Evolutionary conservation across 2,888 invertebrate species (phyloP), one percentile per base, ranked within the genome.

Genomic region (Conops quadrifasciatus): DNA sequence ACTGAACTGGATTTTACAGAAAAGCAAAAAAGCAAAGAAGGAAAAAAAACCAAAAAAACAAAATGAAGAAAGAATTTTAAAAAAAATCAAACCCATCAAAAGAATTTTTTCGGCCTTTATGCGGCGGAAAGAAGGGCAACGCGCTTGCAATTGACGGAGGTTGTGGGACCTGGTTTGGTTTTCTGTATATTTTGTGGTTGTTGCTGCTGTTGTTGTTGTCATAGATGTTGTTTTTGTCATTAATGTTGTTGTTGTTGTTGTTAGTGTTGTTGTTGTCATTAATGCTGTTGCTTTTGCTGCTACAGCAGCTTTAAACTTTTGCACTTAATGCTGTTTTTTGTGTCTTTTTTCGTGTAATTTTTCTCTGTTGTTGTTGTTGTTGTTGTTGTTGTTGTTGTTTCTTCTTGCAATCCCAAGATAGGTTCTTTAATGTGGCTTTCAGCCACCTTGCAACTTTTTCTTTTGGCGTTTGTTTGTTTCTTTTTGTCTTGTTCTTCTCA

Each of bases 351-450:
- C 36, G 4, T 56, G 11, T 24, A n/a, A 19, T 56, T 56, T 56
- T 56, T 21, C 30, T 13, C 36, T 36, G 36, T 36, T 36, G 36
- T 9, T 9, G 36, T 36, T 36, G 36, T 9, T 36, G 36, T 36
- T 36, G 36, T 36, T 36, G 36, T 36, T 36, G 21, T 30, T 3
- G 15, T 65, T 49, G 28, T 30, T 51, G 7, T 13, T 19, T 36
- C 43, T 62, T 26, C 2, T 51, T 13, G 67, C 28, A 30, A 47
- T 19, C 59, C 19, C n/a, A 53, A 21, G 19, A 65, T 28, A 65
- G 51, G 51, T 62, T 51, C 53, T 67, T 68, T 68, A 68, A 68
- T 68, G 62, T 62, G 62, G 30, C 49, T 62, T 60, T 62, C 19
- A 51, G 30, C 47, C 21, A 62, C 51, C 19, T 28, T 62, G 47